A percentile compares a stretch with the other conserved stretches of the same genome.
phyloP scores from a whole-genome alignment of 2,113 vertebrate species.

The Aspidoscelis tigris region DNA sequence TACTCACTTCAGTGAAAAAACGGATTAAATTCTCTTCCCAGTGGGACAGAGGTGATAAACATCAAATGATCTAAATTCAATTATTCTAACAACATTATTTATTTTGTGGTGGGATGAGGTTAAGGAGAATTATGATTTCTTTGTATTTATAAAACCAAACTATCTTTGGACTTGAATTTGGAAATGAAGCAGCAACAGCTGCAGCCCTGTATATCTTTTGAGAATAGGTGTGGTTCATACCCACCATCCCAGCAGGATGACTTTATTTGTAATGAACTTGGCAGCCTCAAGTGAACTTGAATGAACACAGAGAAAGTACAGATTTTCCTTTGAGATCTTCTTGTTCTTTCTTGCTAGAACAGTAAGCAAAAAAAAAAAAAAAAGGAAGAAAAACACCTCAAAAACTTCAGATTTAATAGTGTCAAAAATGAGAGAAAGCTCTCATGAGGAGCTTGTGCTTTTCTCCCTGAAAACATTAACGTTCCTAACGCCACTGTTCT shows the following conservation, averaged over 20 bases:
- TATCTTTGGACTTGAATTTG: conserved; percentile 21
- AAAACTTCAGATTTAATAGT: conserved; percentile 1
- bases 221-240: conserved; percentile 50
- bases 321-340: conserved; percentile 53
- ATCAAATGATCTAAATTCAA: conserved; percentile 55
- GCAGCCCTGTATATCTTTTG: conserved; percentile 46
- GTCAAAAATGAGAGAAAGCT: conserved; percentile 26
- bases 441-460: conserved; percentile 12
- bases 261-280: conserved; percentile 45
- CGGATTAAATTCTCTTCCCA: not conserved
- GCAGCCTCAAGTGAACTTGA: conserved; percentile 37
- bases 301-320: conserved; percentile 36
- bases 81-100: conserved; percentile 1
- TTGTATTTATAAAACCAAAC: conserved; percentile 43
- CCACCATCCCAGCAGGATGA: conserved; percentile 38
- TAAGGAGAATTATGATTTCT: conserved; percentile 18
- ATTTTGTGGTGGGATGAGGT: not conserved
- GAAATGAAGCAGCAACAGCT: conserved; percentile 53
- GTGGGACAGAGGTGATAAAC: not conserved
- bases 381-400: too few relatives aligned
- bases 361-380: conserved; percentile 40
- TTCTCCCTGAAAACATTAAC: not conserved
- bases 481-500: not conserved
- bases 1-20: not conserved
- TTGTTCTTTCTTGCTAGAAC: conserved; percentile 37